Base-by-base conservation (phyloP, 2,113 vertebrate species). In the Lagopus leucura region DNA sequence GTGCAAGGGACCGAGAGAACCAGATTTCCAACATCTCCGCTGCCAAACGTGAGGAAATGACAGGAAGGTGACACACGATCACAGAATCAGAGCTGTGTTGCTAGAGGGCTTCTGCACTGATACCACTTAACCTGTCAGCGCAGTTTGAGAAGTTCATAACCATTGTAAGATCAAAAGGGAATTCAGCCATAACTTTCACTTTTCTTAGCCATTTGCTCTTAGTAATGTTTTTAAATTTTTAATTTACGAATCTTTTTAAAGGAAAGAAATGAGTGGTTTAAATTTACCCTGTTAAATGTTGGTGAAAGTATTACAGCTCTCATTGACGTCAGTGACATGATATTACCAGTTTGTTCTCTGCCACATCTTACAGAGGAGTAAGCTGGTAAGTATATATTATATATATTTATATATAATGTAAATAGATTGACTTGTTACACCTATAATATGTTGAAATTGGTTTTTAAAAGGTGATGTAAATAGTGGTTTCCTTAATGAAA, bases 381-480 rank as follows among this genome's bases (percentile, higher is more conserved):
- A 98, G 96, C 97, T 96, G 97, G 97, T 97, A 96, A 97, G 97
- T 98, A 95, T 98, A 98, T 98, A 98, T 98, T 98, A 98, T 97
- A 96, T 98, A 97, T 97, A 97, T 97, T 98, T 98, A 97, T 98
- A 94, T 80, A 95, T 86, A 97, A 96, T 97, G 97, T 98, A 98
- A 97, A 98, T 98, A 98, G 73, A 88, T 98, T 91, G 96, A 97
- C 97, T 98, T 98, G 97, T 98, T 98, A 98, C 96, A 90, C 96
- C 96, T 98, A 97, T 94, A 96, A 95, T 95, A 97, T 97, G 98
- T 98, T 97, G 96, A 98, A 98, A 98, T 97, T 95, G 95, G 84
- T 98, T 98, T 98, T 98, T 98, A 97, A 98, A 98, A 98, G 97
- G 95, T 97, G 96, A 98, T 98, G 98, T 98, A 98, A 97, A 98